A percentile compares a stretch with the other conserved stretches of the same genome.
These are phyloP conservation scores for Xanthia icteritia DNA, from an alignment of 2,888 invertebrate genomes.

Conservation along the genomic window DNA sequence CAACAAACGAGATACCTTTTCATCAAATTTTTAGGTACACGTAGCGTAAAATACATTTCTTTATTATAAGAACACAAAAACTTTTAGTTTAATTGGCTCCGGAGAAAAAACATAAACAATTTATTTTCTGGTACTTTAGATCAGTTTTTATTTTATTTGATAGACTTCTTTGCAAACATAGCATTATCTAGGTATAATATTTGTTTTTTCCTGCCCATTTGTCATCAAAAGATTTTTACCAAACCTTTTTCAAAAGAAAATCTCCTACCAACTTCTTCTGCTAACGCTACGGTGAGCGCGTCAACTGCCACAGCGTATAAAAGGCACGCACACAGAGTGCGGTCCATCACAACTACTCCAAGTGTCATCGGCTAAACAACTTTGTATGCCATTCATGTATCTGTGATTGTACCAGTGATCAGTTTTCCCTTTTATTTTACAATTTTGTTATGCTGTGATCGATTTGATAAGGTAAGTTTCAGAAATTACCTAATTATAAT, in stretches of 20 bases:
- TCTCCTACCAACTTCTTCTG: constrained; percentile 57
- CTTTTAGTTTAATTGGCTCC: constrained; percentile 29
- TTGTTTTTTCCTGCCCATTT: background rate
- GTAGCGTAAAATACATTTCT: constrained; percentile 19
- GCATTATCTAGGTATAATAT: background rate
- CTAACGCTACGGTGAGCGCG: constrained; percentile 70
- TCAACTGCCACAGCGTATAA: constrained; percentile 70
- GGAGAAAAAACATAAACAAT: background rate
- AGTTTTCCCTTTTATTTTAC: constrained; percentile 48
- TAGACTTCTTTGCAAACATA: no score
- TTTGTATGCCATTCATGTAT: constrained; percentile 48
- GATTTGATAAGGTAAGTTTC: constrained; percentile 54
- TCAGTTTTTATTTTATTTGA: background rate
- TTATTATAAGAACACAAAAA: constrained; percentile 25
- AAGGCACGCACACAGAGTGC: constrained; percentile 61
- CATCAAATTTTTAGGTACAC: background rate
- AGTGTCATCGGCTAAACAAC: constrained; percentile 66
- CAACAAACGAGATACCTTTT: background rate
- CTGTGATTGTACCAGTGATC: constrained; percentile 54
- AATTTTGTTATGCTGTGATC: constrained; percentile 65
- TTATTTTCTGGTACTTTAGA: background rate
- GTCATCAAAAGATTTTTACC: background rate
- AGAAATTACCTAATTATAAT: background rate
- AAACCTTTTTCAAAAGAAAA: background rate
- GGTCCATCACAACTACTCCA: constrained; percentile 70